phyloP scores from a whole-genome alignment of 2,113 vertebrate species.

The Tenrec ecaudatus region DNA sequence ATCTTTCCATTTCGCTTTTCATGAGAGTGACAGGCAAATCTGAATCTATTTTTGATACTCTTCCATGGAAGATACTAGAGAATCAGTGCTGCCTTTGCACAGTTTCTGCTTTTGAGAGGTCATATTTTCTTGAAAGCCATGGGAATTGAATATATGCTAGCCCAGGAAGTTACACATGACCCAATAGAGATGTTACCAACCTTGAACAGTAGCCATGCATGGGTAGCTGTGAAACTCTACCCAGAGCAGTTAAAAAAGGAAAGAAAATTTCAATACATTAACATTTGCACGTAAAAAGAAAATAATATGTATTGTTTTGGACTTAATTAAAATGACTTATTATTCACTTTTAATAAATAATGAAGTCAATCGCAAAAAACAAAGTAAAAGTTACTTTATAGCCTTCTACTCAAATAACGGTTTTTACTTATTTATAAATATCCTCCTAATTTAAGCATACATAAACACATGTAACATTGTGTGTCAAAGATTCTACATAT shows the following conservation, averaged over 20 bases:
- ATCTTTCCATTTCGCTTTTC: slow-evolving; percentile 79
- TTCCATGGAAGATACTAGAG: slow-evolving; percentile 68
- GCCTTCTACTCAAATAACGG: slow-evolving; percentile 34
- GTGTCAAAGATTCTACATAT: not conserved
- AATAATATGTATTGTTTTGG: slow-evolving; percentile 5
- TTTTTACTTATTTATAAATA: slow-evolving; percentile 15
- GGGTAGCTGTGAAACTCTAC: slow-evolving; percentile 49
- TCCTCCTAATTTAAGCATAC: not conserved
- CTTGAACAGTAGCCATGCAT: too few species aligned
- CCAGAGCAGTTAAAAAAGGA: not conserved
- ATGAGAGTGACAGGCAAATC: slow-evolving; percentile 79
- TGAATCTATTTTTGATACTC: slow-evolving; percentile 78
- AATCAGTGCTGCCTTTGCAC: slow-evolving; percentile 70
- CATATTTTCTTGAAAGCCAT: slow-evolving; percentile 71
- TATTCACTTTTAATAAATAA: slow-evolving; percentile 46
- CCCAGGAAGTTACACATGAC: slow-evolving; percentile 47
- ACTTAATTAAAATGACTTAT: slow-evolving; percentile 27
- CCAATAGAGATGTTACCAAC: slow-evolving; percentile 65
- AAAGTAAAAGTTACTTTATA: slow-evolving; percentile 20
- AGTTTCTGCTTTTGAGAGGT: slow-evolving; percentile 74
- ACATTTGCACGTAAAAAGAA: slow-evolving; percentile 48
- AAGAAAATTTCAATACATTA: not conserved
- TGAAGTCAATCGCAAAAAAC: not conserved
- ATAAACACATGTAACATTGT: not conserved
- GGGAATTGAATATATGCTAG: slow-evolving; percentile 57